A percentile compares a stretch with the other conserved stretches of the same genome.
Conservation (phyloP, 53 echinoderm and acorn worm genomes). For the Pentamera pediparva region DNA sequence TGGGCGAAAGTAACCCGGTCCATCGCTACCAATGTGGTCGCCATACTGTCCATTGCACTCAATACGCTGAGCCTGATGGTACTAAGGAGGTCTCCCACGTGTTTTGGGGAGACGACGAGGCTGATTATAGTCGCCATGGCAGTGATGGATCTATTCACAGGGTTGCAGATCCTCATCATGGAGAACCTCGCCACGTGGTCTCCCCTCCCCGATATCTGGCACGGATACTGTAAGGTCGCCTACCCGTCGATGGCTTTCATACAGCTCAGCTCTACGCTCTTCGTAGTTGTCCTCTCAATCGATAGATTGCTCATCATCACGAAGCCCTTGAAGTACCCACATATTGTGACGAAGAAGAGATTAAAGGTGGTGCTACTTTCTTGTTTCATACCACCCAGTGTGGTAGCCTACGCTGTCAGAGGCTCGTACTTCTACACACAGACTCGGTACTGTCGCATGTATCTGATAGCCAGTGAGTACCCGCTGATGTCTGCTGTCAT, state of each 20-base stretch:
- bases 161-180: conserved; percentile 5
- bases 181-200: conserved; percentile 19
- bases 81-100: not conserved
- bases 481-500: conserved; percentile 8
- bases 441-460: conserved; percentile 16
- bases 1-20: conserved; percentile 10
- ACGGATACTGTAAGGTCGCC: conserved; percentile 7
- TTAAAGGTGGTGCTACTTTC: not conserved
- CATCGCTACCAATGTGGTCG: conserved; percentile 19
- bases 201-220: conserved; percentile 1
- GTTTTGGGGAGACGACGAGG: conserved; percentile 19
- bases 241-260: conserved; percentile 26
- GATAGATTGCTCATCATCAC: conserved; percentile 9
- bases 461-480: conserved; percentile 19
- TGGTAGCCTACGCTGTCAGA: conserved; percentile 17
- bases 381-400: conserved; percentile 3
- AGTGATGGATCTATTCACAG: conserved; percentile 8
- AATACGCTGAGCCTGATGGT: conserved; percentile 17
- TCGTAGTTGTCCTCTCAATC: conserved; percentile 5
- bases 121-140: conserved; percentile 12
- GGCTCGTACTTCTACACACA: conserved; percentile 5
- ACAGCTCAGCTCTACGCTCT: conserved; percentile 19
- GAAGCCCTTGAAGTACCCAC: conserved; percentile 1
- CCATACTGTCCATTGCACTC: conserved; percentile 1
- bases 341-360: not conserved